A percentile compares a stretch with the other conserved stretches of the same genome.
Conservation (phyloP, 2,888 invertebrate genomes). For the Pristionchus maxplancki region DNA sequence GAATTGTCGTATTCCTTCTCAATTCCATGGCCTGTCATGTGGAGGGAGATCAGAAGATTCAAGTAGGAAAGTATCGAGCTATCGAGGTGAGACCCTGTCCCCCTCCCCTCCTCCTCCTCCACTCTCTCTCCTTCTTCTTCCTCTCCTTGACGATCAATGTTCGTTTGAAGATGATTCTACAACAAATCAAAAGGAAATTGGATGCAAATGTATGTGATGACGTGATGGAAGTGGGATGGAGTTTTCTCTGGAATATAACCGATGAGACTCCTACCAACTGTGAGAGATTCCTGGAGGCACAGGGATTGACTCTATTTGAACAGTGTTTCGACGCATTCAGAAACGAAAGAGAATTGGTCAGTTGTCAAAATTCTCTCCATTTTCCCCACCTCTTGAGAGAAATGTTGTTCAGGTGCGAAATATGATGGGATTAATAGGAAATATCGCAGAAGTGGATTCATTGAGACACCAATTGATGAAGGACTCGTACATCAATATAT, state of each 20-base stretch:
- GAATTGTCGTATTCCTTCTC: conserved; percentile 93
- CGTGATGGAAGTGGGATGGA: conserved; percentile 97
- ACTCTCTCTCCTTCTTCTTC: not conserved
- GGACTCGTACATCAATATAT: conserved; percentile 88
- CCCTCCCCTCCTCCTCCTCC: not conserved
- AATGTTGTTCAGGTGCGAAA: conserved; percentile 84
- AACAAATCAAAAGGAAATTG: conserved; percentile 88
- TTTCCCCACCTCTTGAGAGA: too few species aligned
- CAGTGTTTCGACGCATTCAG: conserved; percentile 86
- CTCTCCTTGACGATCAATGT: not conserved
- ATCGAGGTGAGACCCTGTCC: conserved; percentile 77
- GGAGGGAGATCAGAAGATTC: conserved; percentile 91
- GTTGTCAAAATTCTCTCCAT: too few species aligned
- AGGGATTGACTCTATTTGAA: conserved; percentile 92
- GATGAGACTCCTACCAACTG: conserved; percentile 96
- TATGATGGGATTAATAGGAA: conserved; percentile 95
- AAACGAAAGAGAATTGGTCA: conserved; percentile 58
- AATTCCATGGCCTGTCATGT: conserved; percentile 97
- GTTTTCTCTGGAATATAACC: conserved; percentile 95
- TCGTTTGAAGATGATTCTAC: conserved; percentile 88
- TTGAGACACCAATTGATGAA: conserved; percentile 90
- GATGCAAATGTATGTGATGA: conserved; percentile 90
- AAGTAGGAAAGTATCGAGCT: conserved; percentile 92
- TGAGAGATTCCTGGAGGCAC: conserved; percentile 89
- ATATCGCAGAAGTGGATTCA: conserved; percentile 93